phyloP scores from a whole-genome alignment of 1,140 invertebrate genomes.

The Brachionus koreanus region DNA sequence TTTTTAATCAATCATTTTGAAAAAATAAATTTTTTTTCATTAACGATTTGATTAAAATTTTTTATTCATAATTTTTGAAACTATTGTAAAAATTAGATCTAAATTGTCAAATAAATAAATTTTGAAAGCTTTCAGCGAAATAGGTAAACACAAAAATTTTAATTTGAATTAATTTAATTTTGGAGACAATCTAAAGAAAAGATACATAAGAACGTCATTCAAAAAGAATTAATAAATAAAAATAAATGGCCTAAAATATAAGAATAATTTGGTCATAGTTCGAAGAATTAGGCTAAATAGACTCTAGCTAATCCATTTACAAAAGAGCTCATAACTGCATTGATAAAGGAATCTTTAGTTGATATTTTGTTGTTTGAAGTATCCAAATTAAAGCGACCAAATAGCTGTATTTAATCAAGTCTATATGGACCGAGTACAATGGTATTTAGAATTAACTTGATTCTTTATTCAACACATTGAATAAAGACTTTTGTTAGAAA shows the following conservation, averaged over 20 bases:
- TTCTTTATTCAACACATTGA: background rate
- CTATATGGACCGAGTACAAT: background rate
- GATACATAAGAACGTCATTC: background rate
- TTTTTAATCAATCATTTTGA: no score
- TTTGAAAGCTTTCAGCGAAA: background rate
- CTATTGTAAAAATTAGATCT: background rate
- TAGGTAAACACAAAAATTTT: background rate
- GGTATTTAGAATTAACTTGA: conserved; percentile 3
- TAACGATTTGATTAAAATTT: background rate
- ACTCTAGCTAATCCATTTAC: background rate
- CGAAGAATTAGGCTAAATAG: background rate
- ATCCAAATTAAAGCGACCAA: background rate
- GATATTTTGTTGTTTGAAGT: background rate
- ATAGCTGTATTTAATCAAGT: background rate
- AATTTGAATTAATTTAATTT: background rate
- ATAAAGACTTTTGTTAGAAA: background rate
- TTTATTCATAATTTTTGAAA: background rate
- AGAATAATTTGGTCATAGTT: background rate
- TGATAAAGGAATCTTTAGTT: background rate
- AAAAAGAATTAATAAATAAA: background rate
- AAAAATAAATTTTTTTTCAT: background rate
- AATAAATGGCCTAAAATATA: background rate
- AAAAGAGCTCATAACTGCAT: background rate
- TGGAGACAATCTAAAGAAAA: background rate
- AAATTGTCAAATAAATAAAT: background rate